Evolutionary conservation across 2,888 invertebrate genomes (phyloP), one percentile per base, ranked within the genome.

Genomic region (Agonopterix alstromeriana): DNA sequence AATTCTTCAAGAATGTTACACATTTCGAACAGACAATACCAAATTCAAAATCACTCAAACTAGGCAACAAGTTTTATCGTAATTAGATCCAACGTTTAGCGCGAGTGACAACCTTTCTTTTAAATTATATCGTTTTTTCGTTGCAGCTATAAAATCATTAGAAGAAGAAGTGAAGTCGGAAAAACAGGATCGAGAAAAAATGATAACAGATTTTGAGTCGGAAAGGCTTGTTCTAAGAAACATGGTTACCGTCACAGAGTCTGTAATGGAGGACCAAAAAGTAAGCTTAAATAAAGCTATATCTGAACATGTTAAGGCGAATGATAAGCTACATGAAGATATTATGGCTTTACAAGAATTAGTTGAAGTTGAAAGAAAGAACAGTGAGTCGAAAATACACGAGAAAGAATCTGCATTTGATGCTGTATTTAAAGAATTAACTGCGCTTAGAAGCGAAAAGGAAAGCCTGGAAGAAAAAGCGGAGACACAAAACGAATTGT

Each of bases 261-360:
- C 80, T 3, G 69, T 80, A 0, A 80, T 80, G 81, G 81, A 81
- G 50, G 81, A 82, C 54, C 70, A 76, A 50, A 80, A 75, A 62
- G 48, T 55, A 2, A 59, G 56, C n/a, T 56, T 74, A 0, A 73
- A 64, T 48, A 74, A 67, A 35, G 53, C 61, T 8, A 70, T 81
- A 49, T 27, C 56, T 1, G 73, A 73, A 51, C 63, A 76, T 50
- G 36, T 61, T 1, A 74, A 67, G 54, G 49, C 54, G 1, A 73
- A 65, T 53, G 70, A 73, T 27, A 50, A 46, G 10, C 52, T 78
- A 43, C 55, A 67, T 53, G 53, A 58, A 45, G 70, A 77, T 47
- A 67, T 64, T 3, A 65, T 55, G 44, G 52, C 42, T 45, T 51
- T 73, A 7, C 65, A 63, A 43, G 48, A 58, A 40, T 8, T 45